Evolutionary conservation across 2,888 invertebrate species (phyloP).

Genomic region (Graphium colonna): DNA sequence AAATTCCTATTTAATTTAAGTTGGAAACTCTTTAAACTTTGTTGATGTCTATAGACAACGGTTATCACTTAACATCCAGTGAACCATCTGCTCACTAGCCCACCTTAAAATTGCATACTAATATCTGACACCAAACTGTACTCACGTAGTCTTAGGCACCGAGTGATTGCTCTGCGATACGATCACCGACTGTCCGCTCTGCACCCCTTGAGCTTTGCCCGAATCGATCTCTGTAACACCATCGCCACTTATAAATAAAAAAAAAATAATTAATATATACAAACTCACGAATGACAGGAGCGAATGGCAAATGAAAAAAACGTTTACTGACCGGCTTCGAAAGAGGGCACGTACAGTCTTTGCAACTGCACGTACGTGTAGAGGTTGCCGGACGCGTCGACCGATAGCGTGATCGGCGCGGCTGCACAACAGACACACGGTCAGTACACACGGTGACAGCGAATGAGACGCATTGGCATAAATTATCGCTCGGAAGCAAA

Average conservation of each 20-base stretch:
- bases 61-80: too few relatives aligned
- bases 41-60: too few relatives aligned
- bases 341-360: slow-evolving; percentile 62
- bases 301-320: too few relatives aligned
- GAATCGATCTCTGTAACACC: slow-evolving; percentile 23
- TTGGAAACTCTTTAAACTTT: too few relatives aligned
- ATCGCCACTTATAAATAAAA: not conserved
- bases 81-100: too few relatives aligned
- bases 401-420: slow-evolving; percentile 68
- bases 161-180: slow-evolving; percentile 67
- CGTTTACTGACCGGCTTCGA: slow-evolving; percentile 46
- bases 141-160: slow-evolving; percentile 58
- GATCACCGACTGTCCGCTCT: slow-evolving; percentile 64
- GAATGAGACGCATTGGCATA: too few relatives aligned
- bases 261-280: too few relatives aligned
- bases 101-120: not conserved
- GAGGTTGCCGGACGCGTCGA: slow-evolving; percentile 70
- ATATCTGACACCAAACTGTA: slow-evolving; percentile 23
- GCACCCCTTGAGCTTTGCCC: slow-evolving; percentile 37
- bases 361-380: slow-evolving; percentile 70
- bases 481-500: too few relatives aligned
- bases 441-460: not conserved
- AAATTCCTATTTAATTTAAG: too few relatives aligned
- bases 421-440: slow-evolving; percentile 9
- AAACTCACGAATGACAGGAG: too few relatives aligned